Conservation (phyloP, 2,797 vertebrate species). For the Microctenopoma stevenorrisi region DNA sequence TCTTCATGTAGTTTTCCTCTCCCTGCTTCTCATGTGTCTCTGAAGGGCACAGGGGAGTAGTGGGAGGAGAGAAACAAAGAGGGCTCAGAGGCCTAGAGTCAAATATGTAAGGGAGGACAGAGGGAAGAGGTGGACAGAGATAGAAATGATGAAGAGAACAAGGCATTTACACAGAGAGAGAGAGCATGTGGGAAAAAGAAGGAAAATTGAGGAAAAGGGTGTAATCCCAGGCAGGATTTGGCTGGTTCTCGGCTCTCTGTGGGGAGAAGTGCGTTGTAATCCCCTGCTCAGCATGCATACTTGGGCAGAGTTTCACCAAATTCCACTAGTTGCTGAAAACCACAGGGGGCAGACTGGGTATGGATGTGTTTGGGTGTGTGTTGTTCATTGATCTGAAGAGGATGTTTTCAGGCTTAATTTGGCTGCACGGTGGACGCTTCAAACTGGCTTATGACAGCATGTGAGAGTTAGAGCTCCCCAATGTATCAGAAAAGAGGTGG, state of each 20-base stretch:
- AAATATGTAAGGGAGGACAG: conserved; percentile 38
- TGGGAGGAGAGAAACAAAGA: conserved; percentile 41
- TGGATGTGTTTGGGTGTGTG: conserved; percentile 20
- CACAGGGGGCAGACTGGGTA: conserved; percentile 44
- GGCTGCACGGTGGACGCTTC: conserved; percentile 23
- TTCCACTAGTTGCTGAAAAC: conserved; percentile 62
- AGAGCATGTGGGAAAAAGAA: conserved; percentile 19
- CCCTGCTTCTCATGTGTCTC: conserved; percentile 17
- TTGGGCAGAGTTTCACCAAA: conserved; percentile 72
- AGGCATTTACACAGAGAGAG: conserved; percentile 33
- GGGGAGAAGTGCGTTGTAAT: conserved; percentile 75
- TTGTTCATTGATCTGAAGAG: conserved; percentile 30
- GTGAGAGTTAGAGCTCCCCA: conserved; percentile 16
- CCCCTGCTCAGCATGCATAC: conserved; percentile 77
- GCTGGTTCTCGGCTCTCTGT: conserved; percentile 70
- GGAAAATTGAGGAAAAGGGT: conserved; percentile 61
- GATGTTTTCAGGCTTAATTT: conserved; percentile 55
- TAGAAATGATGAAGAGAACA: conserved; percentile 33
- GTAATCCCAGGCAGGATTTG: conserved; percentile 79
- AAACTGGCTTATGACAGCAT: conserved; percentile 35
- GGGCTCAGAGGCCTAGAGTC: conserved; percentile 47
- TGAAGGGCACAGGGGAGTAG: conserved; percentile 24
- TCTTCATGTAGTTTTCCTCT: conserved; percentile 13
- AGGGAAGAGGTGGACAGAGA: conserved; percentile 37
- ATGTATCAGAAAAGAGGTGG: conserved; percentile 30